Base-by-base conservation (phyloP, 2,113 vertebrate genomes). In the Brachypodius melanocephalos region DNA sequence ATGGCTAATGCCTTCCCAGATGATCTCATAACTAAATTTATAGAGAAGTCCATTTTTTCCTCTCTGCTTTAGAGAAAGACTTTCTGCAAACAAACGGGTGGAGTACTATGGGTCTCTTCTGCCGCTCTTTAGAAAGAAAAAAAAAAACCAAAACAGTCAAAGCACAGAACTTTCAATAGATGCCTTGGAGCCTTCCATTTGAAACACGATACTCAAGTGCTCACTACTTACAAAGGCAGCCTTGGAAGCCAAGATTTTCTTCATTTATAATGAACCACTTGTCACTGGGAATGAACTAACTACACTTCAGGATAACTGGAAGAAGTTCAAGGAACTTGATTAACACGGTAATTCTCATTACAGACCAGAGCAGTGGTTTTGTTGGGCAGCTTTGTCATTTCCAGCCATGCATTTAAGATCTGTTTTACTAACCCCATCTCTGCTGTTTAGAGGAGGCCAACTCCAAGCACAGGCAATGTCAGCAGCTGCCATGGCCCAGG, bases 191-290 rank as follows among this genome's bases (percentile, higher is more conserved):
- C 55, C 80, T 92, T 80, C 71, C 29, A 59, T 83, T 85, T 86
- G 76, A 85, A 95, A 83, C 62, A 65, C 1, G 25, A 57, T 17
- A 65, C 26, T 94, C 63, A 62, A 93, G 59, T 55, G 58, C 42
- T 87, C 34, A 12, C 74, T 76, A 2, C 43, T 91, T 86, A 74
- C 54, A 92, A 89, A 81, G 43, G 40, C 65, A 71, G 58, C 42
- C 62, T 59, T 79, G 80, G 80, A 89, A 80, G 89, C 87, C 88
- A 94, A 91, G 55, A 49, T 71, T 91, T 95, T 83, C 85, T 67
- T 69, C 43, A 63, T 71, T 85, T 88, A 83, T 93, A 90, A 96
- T 59, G 55, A 96, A 45, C 51, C 72, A 61, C 40, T 94, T 96
- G 74, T 77, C 89, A 84, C 69, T 71, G 25, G 3, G 45, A 85